A percentile compares a stretch with the other conserved stretches of the same genome.
phyloP scores from a whole-genome alignment of 2,113 vertebrate genomes.

The Sylvietta virens region DNA sequence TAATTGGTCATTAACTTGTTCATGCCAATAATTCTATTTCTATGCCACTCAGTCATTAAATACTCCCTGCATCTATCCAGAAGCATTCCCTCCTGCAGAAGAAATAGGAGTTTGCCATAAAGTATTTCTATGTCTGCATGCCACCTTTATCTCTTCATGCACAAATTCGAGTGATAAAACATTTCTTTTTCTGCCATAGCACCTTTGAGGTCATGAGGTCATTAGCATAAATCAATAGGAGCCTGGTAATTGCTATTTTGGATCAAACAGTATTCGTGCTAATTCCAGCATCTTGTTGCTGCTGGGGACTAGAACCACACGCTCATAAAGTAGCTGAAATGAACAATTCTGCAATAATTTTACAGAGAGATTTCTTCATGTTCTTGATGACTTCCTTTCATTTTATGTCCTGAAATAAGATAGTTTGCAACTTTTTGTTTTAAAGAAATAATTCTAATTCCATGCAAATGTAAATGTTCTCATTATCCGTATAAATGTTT shows the following conservation, averaged over 20 bases:
- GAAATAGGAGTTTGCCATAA: neutral
- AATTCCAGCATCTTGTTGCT: neutral
- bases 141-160: neutral
- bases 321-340: neutral
- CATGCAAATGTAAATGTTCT: neutral
- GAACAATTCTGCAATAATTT: neutral
- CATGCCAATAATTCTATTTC: conserved; percentile 66
- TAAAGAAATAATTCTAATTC: neutral
- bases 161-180: neutral
- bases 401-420: neutral
- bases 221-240: neutral
- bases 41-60: conserved; percentile 38
- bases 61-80: neutral
- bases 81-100: neutral
- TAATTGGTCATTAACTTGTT: conserved; percentile 69
- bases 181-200: neutral
- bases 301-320: neutral
- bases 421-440: neutral
- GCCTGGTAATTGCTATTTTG: neutral
- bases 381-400: neutral
- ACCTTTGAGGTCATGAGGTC: neutral
- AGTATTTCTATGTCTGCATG: neutral
- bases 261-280: neutral
- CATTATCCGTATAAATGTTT: conserved; percentile 45
- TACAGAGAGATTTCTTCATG: neutral